Evolutionary conservation across 30 jellyfish, hydroid and myxozoan genomes (phyloP).

Genomic region (Nemopilema nomurai): DNA sequence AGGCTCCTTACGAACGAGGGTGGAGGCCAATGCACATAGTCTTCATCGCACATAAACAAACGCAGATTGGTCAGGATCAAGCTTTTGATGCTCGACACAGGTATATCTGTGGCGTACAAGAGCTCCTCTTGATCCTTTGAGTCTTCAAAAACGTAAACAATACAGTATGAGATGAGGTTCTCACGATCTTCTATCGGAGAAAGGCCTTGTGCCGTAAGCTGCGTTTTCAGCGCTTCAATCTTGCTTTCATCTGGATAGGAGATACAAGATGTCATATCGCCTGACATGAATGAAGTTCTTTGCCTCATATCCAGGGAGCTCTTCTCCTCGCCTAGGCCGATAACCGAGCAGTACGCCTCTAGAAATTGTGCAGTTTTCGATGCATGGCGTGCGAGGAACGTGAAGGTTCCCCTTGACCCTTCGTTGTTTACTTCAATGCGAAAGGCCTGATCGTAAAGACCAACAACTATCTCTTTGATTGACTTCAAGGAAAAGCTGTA

Average conservation of each 20-base stretch:
- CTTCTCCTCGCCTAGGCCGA: conserved; percentile 56
- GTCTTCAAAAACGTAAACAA: conserved; percentile 65
- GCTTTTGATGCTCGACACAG: conserved; percentile 64
- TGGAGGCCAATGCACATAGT: conserved; percentile 92
- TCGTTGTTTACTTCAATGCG: conserved; percentile 89
- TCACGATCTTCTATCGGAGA: conserved; percentile 86
- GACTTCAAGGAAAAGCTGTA: conserved; percentile 69
- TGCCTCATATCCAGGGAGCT: conserved; percentile 54
- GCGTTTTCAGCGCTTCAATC: conserved; percentile 78
- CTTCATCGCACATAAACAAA: conserved; percentile 89
- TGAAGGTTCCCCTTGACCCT: conserved; percentile 95
- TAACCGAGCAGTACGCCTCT: conserved; percentile 71
- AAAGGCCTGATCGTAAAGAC: conserved; percentile 89
- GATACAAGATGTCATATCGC: conserved; percentile 46
- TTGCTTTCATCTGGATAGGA: conserved; percentile 90
- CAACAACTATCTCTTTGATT: conserved; percentile 83
- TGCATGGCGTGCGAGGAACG: conserved; percentile 90
- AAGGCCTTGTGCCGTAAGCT: conserved; percentile 70
- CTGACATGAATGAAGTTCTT: conserved; percentile 48
- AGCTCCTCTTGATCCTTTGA: conserved; percentile 33
- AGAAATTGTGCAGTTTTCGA: conserved; percentile 84
- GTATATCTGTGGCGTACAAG: conserved; percentile 48
- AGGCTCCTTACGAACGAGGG: conserved; percentile 76
- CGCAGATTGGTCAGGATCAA: conserved; percentile 81
- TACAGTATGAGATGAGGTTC: conserved; percentile 81